phyloP scores from a whole-genome alignment of 2,797 vertebrate species.

The Parambassis ranga region DNA sequence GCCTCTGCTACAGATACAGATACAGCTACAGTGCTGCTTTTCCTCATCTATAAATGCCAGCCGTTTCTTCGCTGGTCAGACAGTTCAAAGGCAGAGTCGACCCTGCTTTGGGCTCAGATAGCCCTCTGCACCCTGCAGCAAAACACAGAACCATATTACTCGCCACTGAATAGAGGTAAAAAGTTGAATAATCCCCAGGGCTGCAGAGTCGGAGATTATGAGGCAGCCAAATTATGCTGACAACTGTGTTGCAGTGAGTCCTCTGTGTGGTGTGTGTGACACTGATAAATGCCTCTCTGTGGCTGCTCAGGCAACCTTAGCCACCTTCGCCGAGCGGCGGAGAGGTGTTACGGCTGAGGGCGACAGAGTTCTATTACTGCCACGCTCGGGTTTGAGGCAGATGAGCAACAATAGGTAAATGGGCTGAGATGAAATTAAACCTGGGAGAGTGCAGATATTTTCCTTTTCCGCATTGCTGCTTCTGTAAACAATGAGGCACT shows the following conservation, averaged over 20 bases:
- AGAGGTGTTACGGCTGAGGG: conserved; percentile 51
- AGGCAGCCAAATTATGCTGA: conserved; percentile 73
- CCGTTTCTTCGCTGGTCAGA: conserved; percentile 42
- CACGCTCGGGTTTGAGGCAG: conserved; percentile 35
- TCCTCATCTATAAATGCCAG: conserved; percentile 30
- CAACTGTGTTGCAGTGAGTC: conserved; percentile 66
- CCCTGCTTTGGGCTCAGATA: conserved; percentile 30
- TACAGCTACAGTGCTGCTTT: not conserved
- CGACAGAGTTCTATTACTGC: conserved; percentile 47
- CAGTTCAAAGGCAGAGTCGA: conserved; percentile 42
- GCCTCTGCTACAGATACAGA: conserved; percentile 7
- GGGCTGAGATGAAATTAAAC: conserved; percentile 57
- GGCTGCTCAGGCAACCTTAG: conserved; percentile 50
- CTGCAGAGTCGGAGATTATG: conserved; percentile 68
- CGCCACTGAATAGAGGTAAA: conserved; percentile 60
- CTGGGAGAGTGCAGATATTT: conserved; percentile 49
- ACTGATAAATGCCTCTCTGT: conserved; percentile 70
- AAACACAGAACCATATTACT: conserved; percentile 62
- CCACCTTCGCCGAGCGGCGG: conserved; percentile 40
- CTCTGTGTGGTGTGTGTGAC: conserved; percentile 57
- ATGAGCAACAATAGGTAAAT: conserved; percentile 60
- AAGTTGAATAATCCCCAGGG: conserved; percentile 67
- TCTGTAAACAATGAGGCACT: conserved; percentile 58
- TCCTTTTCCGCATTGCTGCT: conserved; percentile 61
- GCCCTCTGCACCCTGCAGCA: conserved; percentile 40